Evolutionary conservation across 2,888 invertebrate species (phyloP).

Genomic region (Saturnia japonica): DNA sequence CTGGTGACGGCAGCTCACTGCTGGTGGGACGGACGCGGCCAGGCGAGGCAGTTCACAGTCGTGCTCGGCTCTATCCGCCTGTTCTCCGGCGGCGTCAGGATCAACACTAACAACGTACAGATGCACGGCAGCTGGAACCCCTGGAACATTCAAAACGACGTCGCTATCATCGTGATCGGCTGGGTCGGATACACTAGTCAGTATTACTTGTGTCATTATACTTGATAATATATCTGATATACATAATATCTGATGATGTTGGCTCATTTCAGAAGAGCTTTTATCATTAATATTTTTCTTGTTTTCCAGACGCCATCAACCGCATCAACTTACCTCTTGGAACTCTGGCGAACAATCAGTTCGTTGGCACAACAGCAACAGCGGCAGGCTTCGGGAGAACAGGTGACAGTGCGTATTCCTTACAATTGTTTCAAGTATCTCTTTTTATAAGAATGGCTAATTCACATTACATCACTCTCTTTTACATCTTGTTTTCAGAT

Average conservation of each 20-base stretch:
- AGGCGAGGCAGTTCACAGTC: constrained; percentile 44
- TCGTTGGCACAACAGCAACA: constrained; percentile 42
- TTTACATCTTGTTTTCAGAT: constrained; percentile 23
- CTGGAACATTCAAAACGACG: constrained; percentile 8
- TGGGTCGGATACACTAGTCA: constrained; percentile 15
- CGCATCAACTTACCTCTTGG: constrained; percentile 46
- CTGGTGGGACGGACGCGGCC: no score
- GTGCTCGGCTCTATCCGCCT: constrained; percentile 47
- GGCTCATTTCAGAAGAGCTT: background rate
- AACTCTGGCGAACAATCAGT: constrained; percentile 36
- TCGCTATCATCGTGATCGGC: constrained; percentile 8
- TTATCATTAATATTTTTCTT: background rate
- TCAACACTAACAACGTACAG: constrained; percentile 37
- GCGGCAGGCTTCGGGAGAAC: constrained; percentile 60
- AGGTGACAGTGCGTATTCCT: constrained; percentile 47
- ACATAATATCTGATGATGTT: background rate
- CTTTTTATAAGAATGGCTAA: background rate
- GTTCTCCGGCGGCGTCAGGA: constrained; percentile 41
- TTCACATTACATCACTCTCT: no score
- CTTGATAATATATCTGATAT: no score
- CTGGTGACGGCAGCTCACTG: constrained; percentile 52
- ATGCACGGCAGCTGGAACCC: constrained; percentile 31
- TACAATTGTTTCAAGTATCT: background rate
- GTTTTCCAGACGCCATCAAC: constrained; percentile 44
- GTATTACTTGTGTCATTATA: background rate